These are phyloP conservation scores for Nannoperca obscura DNA, from an alignment of 2,797 vertebrate species.

Conservation along the genomic window DNA sequence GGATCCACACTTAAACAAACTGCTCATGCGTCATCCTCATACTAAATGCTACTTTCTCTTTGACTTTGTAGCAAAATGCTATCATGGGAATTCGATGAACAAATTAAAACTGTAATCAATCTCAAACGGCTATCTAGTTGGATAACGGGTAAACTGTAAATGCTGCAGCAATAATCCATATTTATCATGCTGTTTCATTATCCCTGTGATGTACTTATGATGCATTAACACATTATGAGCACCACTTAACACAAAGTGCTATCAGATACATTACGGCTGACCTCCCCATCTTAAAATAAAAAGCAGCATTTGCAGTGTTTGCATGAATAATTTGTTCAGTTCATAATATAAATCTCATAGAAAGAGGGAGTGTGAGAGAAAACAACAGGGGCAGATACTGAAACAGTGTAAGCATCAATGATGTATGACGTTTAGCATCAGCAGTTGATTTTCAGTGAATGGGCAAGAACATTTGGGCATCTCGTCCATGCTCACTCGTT, in stretches of 20 bases:
- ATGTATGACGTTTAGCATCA: slow-evolving; percentile 20
- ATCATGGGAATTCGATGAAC: neutral
- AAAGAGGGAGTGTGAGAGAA: neutral
- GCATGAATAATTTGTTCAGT: neutral
- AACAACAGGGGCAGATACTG: slow-evolving; percentile 5
- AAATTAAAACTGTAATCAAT: neutral
- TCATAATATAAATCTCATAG: neutral
- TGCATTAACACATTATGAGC: slow-evolving; percentile 5
- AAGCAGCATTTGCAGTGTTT: neutral
- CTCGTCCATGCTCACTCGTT: slow-evolving; percentile 31
- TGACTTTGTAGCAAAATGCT: neutral
- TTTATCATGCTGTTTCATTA: neutral
- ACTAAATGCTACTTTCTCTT: neutral
- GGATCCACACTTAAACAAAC: neutral
- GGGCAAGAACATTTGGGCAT: slow-evolving; percentile 26
- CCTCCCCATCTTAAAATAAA: neutral
- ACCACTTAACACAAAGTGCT: neutral
- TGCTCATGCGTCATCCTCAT: neutral
- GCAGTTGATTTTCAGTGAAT: neutral
- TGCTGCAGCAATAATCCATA: neutral
- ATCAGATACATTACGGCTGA: neutral
- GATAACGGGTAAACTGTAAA: neutral
- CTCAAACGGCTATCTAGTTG: neutral
- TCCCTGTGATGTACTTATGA: neutral
- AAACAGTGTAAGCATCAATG: slow-evolving; percentile 27